Evolutionary conservation across 2,888 invertebrate species (phyloP).

Genomic region (Sipunculus nudus): DNA sequence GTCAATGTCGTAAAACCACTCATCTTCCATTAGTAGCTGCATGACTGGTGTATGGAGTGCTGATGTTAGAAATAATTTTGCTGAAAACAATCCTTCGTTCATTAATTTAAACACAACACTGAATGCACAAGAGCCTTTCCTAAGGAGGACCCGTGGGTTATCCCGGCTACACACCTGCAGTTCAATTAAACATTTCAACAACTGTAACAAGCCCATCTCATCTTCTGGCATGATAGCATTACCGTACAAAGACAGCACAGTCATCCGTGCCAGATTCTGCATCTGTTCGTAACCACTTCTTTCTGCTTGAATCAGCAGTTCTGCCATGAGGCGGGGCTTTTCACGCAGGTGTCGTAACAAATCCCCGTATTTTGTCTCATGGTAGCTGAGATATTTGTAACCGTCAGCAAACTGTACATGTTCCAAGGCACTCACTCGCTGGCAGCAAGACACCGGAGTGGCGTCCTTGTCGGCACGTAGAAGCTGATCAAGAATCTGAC

Average conservation of each 20-base stretch:
- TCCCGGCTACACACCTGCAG: conserved; percentile 78
- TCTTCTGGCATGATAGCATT: conserved; percentile 81
- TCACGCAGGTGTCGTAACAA: conserved; percentile 76
- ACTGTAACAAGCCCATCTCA: conserved; percentile 69
- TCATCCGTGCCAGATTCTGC: conserved; percentile 32
- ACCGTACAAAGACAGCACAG: conserved; percentile 70
- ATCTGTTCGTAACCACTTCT: conserved; percentile 63
- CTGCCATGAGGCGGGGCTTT: conserved; percentile 77
- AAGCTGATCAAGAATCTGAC: conserved; percentile 72
- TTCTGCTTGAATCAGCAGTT: conserved; percentile 77
- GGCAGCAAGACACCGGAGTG: conserved; percentile 81
- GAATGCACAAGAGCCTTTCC: conserved; percentile 84
- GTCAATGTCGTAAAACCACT: conserved; percentile 90
- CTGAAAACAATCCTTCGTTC: conserved; percentile 88
- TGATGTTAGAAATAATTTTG: conserved; percentile 91
- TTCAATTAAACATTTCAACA: conserved; percentile 71
- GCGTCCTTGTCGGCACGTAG: conserved; percentile 80
- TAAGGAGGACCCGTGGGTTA: conserved; percentile 76
- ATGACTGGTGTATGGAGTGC: conserved; percentile 92
- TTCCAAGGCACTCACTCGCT: conserved; percentile 75
- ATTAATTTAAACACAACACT: conserved; percentile 86
- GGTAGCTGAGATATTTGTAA: conserved; percentile 80
- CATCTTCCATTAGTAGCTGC: conserved; percentile 87
- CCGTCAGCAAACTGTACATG: conserved; percentile 67
- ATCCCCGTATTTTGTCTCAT: conserved; percentile 77